Base-by-base conservation (phyloP, 2,797 vertebrate species). In the Chloroceryle amazona region DNA sequence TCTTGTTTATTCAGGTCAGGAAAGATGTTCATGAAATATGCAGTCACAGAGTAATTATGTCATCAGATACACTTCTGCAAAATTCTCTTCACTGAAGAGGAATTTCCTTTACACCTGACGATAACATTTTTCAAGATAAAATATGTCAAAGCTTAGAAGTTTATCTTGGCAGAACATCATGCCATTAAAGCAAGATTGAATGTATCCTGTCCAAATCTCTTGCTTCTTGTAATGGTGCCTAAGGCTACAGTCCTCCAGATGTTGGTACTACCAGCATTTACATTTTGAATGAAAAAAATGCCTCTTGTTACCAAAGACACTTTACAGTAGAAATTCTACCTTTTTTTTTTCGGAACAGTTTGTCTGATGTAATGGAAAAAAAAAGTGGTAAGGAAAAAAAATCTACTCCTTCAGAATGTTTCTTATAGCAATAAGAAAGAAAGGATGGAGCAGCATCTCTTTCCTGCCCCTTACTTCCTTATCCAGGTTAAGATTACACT, bases 81-180 rank as follows among this genome's bases (percentile, higher is more conserved):
- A 96, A 93, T 72, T 94, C 75, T 96, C n/a, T 63, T 95, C n/a
- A 95, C 82, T 86, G 61, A 96, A 95, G 91, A 97, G 96, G 97
- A 97, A 98, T 98, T 98, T 98, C 97, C 98, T 98, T 97, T 97
- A 96, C 96, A 98, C 98, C 98, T 98, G 98, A 98, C 66, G 90
- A 97, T 97, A 97, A 96, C 95, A 95, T 97, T 98, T 98, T 97
- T 97, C 90, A 94, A 91, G 97, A 97, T 97, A 97, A 98, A 98
- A 95, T 97, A 94, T 96, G 97, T 98, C 92, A 96, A 97, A 94
- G 79, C 96, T 89, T 95, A 93, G 91, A 96, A 96, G 97, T 98
- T 98, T 98, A 93, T 98, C 97, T 98, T 98, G 98, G 98, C 98
- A 88, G 90, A 96, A 88, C 96, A 93, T 91, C 96, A 97, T 92